phyloP scores from a whole-genome alignment of 2,797 vertebrate species.

The Acropternis orthonyx region DNA sequence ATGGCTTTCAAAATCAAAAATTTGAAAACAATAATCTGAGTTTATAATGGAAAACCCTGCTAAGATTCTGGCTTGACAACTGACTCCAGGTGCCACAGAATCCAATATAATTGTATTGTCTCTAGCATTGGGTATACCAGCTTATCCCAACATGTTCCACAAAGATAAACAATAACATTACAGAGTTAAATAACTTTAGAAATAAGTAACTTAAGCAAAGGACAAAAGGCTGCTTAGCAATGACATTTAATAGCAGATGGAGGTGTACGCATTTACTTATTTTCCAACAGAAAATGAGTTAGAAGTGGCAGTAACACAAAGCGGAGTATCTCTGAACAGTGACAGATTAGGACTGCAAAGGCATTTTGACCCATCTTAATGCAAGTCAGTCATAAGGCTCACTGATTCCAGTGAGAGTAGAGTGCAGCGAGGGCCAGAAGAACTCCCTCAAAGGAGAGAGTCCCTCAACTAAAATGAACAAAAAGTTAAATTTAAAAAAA shows the following conservation, averaged over 20 bases:
- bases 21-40: background rate
- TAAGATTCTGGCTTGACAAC: background rate
- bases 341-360: background rate
- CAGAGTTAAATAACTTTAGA: constrained; percentile 5
- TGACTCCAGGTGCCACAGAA: background rate
- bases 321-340: background rate
- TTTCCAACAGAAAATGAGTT: background rate
- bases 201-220: constrained; percentile 11
- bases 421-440: background rate
- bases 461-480: background rate
- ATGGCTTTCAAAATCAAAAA: background rate
- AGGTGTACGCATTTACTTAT: background rate
- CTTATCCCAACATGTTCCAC: constrained; percentile 7
- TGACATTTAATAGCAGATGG: background rate
- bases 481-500: background rate
- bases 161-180: constrained; percentile 47
- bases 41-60: background rate
- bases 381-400: background rate
- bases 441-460: background rate
- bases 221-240: background rate
- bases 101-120: constrained; percentile 23
- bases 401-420: background rate
- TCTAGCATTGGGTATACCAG: background rate
- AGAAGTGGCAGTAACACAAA: background rate
- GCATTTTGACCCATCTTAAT: background rate